Evolutionary conservation across 2,113 vertebrate species (phyloP), one percentile per base, ranked within the genome.

Genomic region (Carassius gibelio): DNA sequence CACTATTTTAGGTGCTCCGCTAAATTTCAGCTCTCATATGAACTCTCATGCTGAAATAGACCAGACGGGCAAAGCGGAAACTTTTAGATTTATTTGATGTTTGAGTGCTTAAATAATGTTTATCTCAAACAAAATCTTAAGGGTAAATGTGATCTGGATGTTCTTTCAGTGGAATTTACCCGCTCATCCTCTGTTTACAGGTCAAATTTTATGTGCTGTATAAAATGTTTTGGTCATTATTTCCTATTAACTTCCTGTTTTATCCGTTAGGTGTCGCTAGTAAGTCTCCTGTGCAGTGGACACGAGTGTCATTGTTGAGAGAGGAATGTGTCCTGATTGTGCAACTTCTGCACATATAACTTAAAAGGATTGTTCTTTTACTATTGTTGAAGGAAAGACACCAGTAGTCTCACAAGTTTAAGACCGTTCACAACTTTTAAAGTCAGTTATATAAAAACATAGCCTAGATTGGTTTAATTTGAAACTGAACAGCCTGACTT

Each of bases 201-300:
- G 61, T 62, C n/a, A 62, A 23, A 23, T 61, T 26, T 14, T 0
- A 66, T 66, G 14, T 30, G 26, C 26, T 1, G 0, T 66, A 17
- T 13, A 36, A 68, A 64, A 66, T 72, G 36, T 72, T 72, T 61
- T 61, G 21, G 2, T 61, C 19, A 55, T 55, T 19, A 55, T 55
- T 55, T 55, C 14, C 14, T 69, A 17, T 69, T 10, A 3, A 71
- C 15, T 15, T 61, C 19, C 3, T 75, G 3, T 30, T 45, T 69
- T 30, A 36, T 36, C 62, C 80, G 55, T 26, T 50, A 81, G 64
- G 23, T 81, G 80, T 50, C 23, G 10, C 62, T 81, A 36, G 26
- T 34, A 26, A 81, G 79, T 15, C 38, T 81, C 50, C 61, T 30
- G 38, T 7, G 23, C 14, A 8, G 2, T 19, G 14, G 9, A 4